Conservation (phyloP, 2,888 invertebrate species). For the Microplitis deprimator region DNA sequence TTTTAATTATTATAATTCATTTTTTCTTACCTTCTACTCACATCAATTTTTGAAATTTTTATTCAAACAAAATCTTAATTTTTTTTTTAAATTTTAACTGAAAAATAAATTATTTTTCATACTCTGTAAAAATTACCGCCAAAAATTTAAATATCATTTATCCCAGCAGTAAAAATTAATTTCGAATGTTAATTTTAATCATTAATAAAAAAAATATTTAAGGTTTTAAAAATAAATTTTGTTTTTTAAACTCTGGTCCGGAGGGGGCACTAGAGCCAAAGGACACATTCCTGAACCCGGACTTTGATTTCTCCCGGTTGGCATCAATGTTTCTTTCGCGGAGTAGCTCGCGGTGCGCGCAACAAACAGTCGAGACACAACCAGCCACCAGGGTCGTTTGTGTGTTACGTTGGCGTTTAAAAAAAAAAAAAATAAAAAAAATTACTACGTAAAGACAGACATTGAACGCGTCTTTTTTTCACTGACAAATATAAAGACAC, state of each 20-base stretch:
- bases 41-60: neutral
- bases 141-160: too few relatives aligned
- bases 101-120: too few relatives aligned
- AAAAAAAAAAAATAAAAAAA: constrained; percentile 21
- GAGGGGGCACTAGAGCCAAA: neutral
- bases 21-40: neutral
- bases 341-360: constrained; percentile 55
- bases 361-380: constrained; percentile 59
- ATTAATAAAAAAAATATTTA: too few relatives aligned
- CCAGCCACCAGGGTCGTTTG: constrained; percentile 55
- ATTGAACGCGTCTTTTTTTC: constrained; percentile 17
- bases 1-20: neutral
- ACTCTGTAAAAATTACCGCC: too few relatives aligned
- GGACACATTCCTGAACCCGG: neutral
- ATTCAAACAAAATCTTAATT: too few relatives aligned
- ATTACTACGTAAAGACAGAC: constrained; percentile 17
- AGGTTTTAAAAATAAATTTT: neutral
- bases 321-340: constrained; percentile 22
- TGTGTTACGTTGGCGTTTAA: constrained; percentile 51
- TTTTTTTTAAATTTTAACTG: too few relatives aligned
- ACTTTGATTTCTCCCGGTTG: constrained; percentile 35
- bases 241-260: neutral
- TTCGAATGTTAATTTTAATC: too few relatives aligned
- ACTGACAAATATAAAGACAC: constrained; percentile 3
- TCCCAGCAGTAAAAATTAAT: too few relatives aligned